phyloP scores from a whole-genome alignment of 1,140 invertebrate genomes.

The Lepidurus couesii region DNA sequence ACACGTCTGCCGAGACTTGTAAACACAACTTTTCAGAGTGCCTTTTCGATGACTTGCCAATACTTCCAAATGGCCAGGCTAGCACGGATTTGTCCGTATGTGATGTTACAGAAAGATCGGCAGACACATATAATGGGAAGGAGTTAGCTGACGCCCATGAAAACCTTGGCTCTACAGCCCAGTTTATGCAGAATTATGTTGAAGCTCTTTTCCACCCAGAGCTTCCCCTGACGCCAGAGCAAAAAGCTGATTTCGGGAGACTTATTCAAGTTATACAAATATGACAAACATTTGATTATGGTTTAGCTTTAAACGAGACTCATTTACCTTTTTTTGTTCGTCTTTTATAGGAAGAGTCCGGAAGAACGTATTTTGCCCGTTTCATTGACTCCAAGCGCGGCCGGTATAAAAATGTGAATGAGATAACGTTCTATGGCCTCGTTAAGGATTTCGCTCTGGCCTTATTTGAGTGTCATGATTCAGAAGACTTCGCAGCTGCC shows the following conservation, averaged over 20 bases:
- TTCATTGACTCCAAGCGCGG: conserved; percentile 67
- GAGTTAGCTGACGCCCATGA: not conserved
- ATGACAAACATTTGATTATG: too few relatives aligned
- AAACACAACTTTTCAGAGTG: not conserved
- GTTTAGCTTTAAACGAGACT: not conserved
- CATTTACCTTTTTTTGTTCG: not conserved
- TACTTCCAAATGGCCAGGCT: not conserved
- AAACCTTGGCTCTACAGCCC: not conserved
- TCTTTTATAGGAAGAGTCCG: not conserved
- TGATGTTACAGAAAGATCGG: not conserved
- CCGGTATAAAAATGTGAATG: conserved; percentile 58
- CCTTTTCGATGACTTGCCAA: not conserved
- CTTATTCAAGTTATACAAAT: not conserved
- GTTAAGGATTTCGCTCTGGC: conserved; percentile 70
- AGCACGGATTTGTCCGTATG: not conserved
- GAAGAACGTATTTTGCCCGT: conserved; percentile 52
- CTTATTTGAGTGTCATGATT: conserved; percentile 69
- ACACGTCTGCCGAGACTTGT: not conserved
- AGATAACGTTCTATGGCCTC: conserved; percentile 68
- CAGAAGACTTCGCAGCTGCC: conserved; percentile 68
- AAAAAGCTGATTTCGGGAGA: not conserved
- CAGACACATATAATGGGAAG: too few relatives aligned
- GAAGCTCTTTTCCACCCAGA: not conserved
- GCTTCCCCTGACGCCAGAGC: not conserved
- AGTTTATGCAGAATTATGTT: not conserved